These are phyloP conservation scores for Ceratina calcarata DNA, from an alignment of 1,140 invertebrate genomes.

Conservation along the genomic window DNA sequence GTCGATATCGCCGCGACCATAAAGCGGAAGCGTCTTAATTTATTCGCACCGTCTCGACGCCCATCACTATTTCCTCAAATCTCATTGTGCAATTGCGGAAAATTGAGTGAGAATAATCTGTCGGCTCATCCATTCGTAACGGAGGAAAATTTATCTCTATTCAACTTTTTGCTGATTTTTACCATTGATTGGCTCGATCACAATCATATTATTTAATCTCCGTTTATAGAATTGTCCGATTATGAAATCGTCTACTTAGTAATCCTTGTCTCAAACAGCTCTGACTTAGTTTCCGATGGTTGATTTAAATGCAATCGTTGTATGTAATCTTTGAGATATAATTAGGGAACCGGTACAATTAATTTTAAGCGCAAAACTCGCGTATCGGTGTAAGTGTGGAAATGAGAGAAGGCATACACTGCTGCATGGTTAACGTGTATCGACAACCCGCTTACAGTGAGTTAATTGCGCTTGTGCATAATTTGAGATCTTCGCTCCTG, in stretches of 20 bases:
- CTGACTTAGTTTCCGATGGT: background rate
- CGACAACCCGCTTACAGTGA: conserved; percentile 51
- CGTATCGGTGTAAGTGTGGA: too few relatives aligned
- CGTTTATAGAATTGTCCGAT: too few relatives aligned
- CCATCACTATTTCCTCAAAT: background rate
- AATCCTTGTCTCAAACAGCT: too few relatives aligned
- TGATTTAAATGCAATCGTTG: background rate
- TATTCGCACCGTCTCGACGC: background rate
- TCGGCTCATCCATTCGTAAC: too few relatives aligned
- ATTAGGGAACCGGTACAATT: conserved; percentile 29
- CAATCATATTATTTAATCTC: too few relatives aligned
- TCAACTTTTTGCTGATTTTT: background rate
- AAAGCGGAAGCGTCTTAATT: background rate
- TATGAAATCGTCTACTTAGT: too few relatives aligned
- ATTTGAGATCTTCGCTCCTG: conserved; percentile 53
- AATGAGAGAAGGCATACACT: conserved; percentile 26
- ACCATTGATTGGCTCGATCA: background rate
- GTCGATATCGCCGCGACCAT: background rate
- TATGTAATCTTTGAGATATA: background rate
- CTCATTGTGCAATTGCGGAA: background rate
- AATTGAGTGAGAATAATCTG: too few relatives aligned
- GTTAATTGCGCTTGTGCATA: conserved; percentile 48
- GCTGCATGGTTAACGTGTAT: conserved; percentile 32
- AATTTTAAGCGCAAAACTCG: conserved; percentile 51
- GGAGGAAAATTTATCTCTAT: too few relatives aligned